Evolutionary conservation across 2,888 invertebrate species (phyloP), one percentile per base, ranked within the genome.

Genomic region (Acrobasis consociella): DNA sequence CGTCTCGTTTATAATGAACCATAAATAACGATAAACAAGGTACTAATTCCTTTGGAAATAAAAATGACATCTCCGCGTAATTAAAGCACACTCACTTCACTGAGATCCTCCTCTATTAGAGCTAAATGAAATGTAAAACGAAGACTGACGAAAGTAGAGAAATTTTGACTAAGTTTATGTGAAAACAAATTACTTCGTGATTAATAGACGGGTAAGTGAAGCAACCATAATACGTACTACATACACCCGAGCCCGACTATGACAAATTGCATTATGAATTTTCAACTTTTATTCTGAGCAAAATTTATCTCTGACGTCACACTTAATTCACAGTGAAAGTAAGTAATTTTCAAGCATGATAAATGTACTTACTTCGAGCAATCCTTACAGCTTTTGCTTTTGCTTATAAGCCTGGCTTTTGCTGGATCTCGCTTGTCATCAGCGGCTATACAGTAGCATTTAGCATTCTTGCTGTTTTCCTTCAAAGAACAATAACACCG

Each of bases 401-500:
- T 91, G 51, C 72, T 79, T 62, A 89, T 66, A 7, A 89, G 77
- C 63, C 80, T 82, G 1, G 80, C 69, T 68, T 88, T 89, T 1
- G 83, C 80, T 0, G 83, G 68, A 52, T 92, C 93, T 66, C 86
- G 91, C 53, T 89, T 87, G 10, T 76, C 73, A 46, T 94, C 94
- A 0, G 93, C 93, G 65, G 94, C 89, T 1, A 94, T 94, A 69
- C 95, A 95, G 76, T 94, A 95, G 70, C 95, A 95, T 79, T 95
- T 95, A 1, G 85, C 76, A 52, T 22, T 42, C 67, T 85, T 90
- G 66, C 89, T 91, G 65, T 93, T 93, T 5, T 92, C 93, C 22
- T 95, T 95, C 64, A 96, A 77, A 2, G 97, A 97, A 78, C 97
- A 97, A 77, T 97, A 97, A 76, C 97, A 97, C 73, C 97, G 95